These are phyloP conservation scores for Cotesia vestalis DNA, from an alignment of 1,140 invertebrate species.

Conservation along the genomic window DNA sequence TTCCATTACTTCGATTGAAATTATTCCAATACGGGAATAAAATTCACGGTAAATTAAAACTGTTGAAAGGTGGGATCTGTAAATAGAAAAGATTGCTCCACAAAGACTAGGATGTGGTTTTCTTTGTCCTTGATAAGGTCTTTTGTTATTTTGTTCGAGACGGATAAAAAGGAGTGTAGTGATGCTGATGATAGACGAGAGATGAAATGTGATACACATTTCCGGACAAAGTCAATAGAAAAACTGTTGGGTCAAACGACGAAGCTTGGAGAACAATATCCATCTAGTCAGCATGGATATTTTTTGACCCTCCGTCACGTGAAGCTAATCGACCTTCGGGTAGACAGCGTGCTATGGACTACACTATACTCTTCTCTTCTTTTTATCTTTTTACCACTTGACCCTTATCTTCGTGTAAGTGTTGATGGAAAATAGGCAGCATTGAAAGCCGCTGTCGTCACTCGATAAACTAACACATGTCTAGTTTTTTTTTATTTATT, in stretches of 20 bases:
- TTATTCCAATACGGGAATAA: no score
- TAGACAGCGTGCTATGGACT: slow-evolving; percentile 36
- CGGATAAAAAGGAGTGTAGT: background rate
- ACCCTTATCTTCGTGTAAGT: background rate
- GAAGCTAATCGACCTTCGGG: slow-evolving; percentile 48
- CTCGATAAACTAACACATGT: background rate
- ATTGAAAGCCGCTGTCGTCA: no score
- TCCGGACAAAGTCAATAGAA: slow-evolving; percentile 14
- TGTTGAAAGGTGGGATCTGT: no score
- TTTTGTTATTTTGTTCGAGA: background rate
- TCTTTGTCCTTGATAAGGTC: background rate
- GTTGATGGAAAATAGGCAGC: no score
- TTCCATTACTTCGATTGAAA: no score
- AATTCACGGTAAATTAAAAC: no score
- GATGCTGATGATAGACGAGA: background rate
- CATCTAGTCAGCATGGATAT: background rate
- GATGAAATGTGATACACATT: slow-evolving; percentile 14
- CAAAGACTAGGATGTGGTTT: no score
- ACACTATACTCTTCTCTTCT: slow-evolving; percentile 42
- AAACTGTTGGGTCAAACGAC: background rate
- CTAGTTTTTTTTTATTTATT: background rate
- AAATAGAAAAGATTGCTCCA: no score
- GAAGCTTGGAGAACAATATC: background rate
- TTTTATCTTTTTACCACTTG: slow-evolving; percentile 44
- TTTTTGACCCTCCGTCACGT: slow-evolving; percentile 34